Evolutionary conservation across 2,797 vertebrate genomes (phyloP), one percentile per base, ranked within the genome.

Genomic region (Squalus acanthias): DNA sequence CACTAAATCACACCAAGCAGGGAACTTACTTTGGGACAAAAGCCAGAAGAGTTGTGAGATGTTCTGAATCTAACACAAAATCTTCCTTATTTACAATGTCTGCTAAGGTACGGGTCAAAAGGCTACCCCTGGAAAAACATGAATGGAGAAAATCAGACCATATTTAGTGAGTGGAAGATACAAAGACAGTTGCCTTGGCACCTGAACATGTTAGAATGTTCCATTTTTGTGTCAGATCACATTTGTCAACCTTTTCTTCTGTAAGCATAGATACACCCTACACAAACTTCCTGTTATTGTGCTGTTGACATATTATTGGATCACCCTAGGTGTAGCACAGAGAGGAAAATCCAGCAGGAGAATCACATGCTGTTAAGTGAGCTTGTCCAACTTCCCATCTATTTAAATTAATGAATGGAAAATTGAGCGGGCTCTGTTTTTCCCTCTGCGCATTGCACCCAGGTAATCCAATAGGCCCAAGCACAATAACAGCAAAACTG

Each of bases 21-120:
- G 39, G 96, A 97, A 96, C 98, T 97, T 97, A 98, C 98, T 98
- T 98, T 97, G 98, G 98, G 95, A 99, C 98, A 76, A 99, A 98
- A 1, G 99, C 99, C 65, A 99, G 97, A 1, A 99, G 98, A 0
- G 99, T 99, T 96, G 99, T 98, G 94, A 99, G 99, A 97, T 99
- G 99, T 97, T 99, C 99, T 0, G 99, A 99, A 96, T 98, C 98
- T 97, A 99, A 97, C 96, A 99, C 98, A 74, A 99, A 98, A 97
- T 99, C 99, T 46, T 99, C 99, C 97, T 98, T 99, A 97, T 97
- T 98, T 96, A 99, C 98, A 0, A 99, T 98, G 82, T 98, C 98
- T 7, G 97, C 98, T 96, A 99, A 97, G 0, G 98, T 98, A 96
- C 99, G 97, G 3, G 98, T 99, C 97, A 98, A 98, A 96, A 99